Conservation (phyloP, 2,888 invertebrate species). For the Nezara viridula region DNA sequence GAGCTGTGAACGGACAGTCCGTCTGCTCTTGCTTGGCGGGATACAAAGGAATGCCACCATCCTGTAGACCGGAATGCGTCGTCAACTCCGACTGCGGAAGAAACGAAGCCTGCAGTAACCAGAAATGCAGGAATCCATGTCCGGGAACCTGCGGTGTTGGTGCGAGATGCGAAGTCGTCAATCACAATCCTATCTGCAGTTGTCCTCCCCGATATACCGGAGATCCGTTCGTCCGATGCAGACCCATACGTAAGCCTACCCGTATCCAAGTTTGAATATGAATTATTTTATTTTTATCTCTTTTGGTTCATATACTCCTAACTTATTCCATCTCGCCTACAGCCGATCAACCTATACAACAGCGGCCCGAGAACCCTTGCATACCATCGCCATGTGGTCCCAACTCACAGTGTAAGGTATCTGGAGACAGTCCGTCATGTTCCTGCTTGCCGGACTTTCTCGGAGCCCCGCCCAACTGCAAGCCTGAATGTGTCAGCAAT, state of each 20-base stretch:
- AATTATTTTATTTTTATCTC: background rate
- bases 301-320: background rate
- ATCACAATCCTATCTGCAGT: constrained; percentile 85
- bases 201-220: constrained; percentile 84
- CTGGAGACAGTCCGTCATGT: constrained; percentile 80
- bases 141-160: constrained; percentile 85
- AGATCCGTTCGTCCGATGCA: constrained; percentile 85
- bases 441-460: constrained; percentile 78
- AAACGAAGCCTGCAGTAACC: constrained; percentile 83
- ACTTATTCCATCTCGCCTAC: constrained; percentile 33
- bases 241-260: constrained; percentile 71
- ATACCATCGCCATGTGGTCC: constrained; percentile 85
- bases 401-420: constrained; percentile 82
- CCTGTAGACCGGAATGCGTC: constrained; percentile 86
- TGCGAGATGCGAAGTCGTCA: constrained; percentile 84
- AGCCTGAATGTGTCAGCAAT: constrained; percentile 81
- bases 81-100: constrained; percentile 86
- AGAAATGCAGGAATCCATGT: constrained; percentile 86
- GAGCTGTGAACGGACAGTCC: constrained; percentile 74
- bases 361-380: constrained; percentile 60
- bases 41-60: constrained; percentile 84
- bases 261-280: background rate
- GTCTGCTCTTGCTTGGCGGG: constrained; percentile 82
- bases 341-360: constrained; percentile 59
- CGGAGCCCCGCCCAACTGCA: constrained; percentile 79